phyloP scores from a whole-genome alignment of 2,797 vertebrate species.

The Sebastes minor region DNA sequence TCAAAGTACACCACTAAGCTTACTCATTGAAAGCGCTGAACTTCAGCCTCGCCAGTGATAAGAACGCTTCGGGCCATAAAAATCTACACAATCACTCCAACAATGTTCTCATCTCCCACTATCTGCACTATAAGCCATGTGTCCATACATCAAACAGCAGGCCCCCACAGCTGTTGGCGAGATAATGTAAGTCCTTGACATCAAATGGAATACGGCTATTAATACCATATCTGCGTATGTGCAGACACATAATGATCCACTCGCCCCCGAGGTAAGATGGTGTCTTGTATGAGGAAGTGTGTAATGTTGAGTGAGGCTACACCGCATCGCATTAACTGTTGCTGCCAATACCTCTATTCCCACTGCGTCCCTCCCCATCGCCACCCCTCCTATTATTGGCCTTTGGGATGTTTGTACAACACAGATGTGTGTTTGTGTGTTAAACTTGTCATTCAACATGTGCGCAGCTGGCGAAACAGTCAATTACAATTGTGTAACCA shows the following conservation, averaged over 20 bases:
- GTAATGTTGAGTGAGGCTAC: slow-evolving; percentile 40
- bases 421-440: background rate
- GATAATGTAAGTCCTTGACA: slow-evolving; percentile 69
- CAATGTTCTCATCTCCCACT: slow-evolving; percentile 55
- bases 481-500: slow-evolving; percentile 20
- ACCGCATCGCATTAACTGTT: slow-evolving; percentile 11
- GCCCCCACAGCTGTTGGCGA: slow-evolving; percentile 54
- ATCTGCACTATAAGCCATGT: slow-evolving; percentile 42
- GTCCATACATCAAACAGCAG: slow-evolving; percentile 66
- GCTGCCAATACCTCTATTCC: slow-evolving; percentile 17
- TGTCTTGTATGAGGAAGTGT: slow-evolving; percentile 46
- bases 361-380: background rate
- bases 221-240: slow-evolving; percentile 65
- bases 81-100: slow-evolving; percentile 55
- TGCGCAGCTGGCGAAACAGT: background rate
- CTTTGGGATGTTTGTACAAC: slow-evolving; percentile 17
- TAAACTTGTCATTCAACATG: background rate
- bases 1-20: slow-evolving; percentile 18
- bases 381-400: background rate
- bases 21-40: slow-evolving; percentile 30
- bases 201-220: slow-evolving; percentile 68
- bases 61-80: slow-evolving; percentile 31
- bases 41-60: slow-evolving; percentile 48
- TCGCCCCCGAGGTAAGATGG: slow-evolving; percentile 43
- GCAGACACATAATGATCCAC: slow-evolving; percentile 62